These are phyloP conservation scores for Bubalus kerabau DNA, from an alignment of 2,113 vertebrate species.

Conservation along the genomic window DNA sequence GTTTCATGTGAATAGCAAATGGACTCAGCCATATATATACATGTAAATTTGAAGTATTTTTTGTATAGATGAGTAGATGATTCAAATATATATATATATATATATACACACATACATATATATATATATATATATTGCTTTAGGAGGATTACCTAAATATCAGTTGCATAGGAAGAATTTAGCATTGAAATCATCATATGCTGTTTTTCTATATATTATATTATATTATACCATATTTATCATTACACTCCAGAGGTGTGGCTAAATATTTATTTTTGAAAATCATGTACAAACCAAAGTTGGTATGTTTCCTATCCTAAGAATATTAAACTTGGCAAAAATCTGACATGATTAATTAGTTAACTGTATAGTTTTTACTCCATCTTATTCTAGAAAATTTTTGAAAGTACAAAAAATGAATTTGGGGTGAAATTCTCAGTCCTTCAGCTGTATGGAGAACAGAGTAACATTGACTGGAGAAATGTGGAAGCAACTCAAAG, in stretches of 20 bases:
- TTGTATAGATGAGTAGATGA: background rate
- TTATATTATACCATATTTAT: background rate
- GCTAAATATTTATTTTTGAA: background rate
- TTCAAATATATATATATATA: background rate
- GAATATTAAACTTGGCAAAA: background rate
- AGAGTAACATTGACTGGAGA: background rate
- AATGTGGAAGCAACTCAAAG: background rate
- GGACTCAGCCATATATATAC: background rate
- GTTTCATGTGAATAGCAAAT: background rate
- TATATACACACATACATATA: too few species aligned
- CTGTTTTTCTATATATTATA: background rate
- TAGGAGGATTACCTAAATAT: background rate
- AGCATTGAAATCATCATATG: background rate
- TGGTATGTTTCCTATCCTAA: background rate
- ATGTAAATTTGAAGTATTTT: background rate
- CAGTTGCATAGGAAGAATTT: background rate
- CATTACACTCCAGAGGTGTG: background rate
- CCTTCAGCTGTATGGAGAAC: fast-evolving
- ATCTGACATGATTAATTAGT: background rate
- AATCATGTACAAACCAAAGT: background rate
- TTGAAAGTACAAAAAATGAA: background rate
- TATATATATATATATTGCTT: background rate
- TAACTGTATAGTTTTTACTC: background rate
- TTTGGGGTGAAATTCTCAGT: background rate
- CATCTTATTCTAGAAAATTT: background rate